These are phyloP conservation scores for Marcusenius ussheri DNA, from an alignment of 2,113 vertebrate genomes.

Conservation along the genomic window DNA sequence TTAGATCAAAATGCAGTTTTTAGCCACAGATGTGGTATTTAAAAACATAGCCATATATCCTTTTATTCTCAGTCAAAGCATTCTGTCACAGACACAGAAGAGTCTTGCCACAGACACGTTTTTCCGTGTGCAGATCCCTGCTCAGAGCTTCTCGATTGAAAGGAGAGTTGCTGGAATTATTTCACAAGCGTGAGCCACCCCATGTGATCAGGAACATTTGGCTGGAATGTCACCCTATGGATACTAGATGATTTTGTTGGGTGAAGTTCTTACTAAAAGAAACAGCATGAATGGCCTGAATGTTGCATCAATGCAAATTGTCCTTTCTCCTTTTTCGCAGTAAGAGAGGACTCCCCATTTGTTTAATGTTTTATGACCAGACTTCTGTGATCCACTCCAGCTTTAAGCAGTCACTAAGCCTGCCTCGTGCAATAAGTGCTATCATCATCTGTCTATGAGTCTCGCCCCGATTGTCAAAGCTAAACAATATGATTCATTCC, in stretches of 20 bases:
- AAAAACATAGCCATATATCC: not conserved
- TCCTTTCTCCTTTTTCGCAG: not conserved
- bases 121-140: not conserved
- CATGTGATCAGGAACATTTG: not conserved
- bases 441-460: constrained; percentile 19
- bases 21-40: not conserved
- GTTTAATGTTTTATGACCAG: not conserved
- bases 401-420: not conserved
- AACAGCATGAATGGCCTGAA: not conserved
- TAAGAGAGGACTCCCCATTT: not conserved
- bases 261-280: not conserved
- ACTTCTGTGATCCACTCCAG: not conserved
- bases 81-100: not conserved
- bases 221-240: not conserved
- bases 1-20: not conserved
- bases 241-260: not conserved
- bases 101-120: not conserved
- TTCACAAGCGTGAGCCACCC: not conserved
- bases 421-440: not conserved
- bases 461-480: not conserved
- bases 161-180: not conserved
- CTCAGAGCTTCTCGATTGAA: not conserved
- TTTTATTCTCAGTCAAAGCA: too few species aligned
- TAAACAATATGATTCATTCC: constrained; percentile 18
- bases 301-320: not conserved